A percentile compares a stretch with the other conserved stretches of the same genome.
phyloP scores from a whole-genome alignment of 2,797 vertebrate genomes.

The Psittacula echo region DNA sequence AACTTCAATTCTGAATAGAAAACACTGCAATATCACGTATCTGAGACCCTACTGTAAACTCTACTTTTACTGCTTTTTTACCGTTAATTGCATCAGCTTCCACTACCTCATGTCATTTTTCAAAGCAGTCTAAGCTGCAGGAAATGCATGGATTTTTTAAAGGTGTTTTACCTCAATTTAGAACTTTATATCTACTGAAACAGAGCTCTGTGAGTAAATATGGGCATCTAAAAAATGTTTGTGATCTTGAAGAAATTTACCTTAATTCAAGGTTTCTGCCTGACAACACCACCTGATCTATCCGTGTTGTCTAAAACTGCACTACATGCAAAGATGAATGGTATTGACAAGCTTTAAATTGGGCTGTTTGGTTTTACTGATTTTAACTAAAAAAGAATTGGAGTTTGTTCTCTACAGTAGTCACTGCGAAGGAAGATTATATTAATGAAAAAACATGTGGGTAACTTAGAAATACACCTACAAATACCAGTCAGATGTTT shows the following conservation, averaged over 20 bases:
- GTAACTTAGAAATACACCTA: not conserved
- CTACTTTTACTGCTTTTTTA: not conserved
- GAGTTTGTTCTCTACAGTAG: not conserved
- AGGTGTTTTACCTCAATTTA: not conserved
- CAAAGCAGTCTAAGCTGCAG: not conserved
- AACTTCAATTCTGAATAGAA: not conserved
- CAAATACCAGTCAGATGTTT: not conserved
- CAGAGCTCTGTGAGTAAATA: not conserved
- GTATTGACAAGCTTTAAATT: conserved; percentile 24
- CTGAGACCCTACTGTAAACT: not conserved
- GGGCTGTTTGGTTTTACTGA: not conserved
- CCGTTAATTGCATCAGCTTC: not conserved
- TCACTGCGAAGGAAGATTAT: not conserved
- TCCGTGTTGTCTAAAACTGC: not conserved
- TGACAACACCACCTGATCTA: not conserved
- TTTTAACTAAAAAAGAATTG: conserved; percentile 36
- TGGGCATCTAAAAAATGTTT: not conserved
- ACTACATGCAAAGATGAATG: not conserved
- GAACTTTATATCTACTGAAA: not conserved
- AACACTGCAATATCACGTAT: not conserved
- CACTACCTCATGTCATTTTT: not conserved
- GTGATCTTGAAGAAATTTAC: not conserved
- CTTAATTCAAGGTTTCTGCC: not conserved
- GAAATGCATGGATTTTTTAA: not conserved
- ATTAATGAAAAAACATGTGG: not conserved